Percentiles rank a stretch among this genome's conserved stretches.
phyloP scores from a whole-genome alignment of 2,113 vertebrate genomes.

The Pangasianodon gigas region DNA sequence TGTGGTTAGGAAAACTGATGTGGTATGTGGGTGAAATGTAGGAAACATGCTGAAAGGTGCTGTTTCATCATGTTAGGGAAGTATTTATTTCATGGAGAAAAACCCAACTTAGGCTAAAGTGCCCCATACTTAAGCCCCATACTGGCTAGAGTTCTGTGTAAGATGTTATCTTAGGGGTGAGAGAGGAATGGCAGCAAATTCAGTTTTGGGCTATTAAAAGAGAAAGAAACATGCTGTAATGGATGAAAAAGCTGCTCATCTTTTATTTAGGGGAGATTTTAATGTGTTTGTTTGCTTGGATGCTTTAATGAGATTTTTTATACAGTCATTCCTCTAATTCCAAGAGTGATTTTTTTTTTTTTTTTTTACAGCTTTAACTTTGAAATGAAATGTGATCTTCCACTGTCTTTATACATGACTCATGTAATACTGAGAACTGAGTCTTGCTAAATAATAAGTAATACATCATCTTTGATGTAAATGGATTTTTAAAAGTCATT shows the following conservation, averaged over 20 bases:
- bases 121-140: background rate
- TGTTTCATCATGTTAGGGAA: slow-evolving; percentile 7
- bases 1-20: background rate
- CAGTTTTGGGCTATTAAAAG: slow-evolving; percentile 12
- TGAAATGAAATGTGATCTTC: background rate
- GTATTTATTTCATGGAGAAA: background rate
- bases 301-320: slow-evolving; percentile 1
- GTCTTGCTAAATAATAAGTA: background rate
- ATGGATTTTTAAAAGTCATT: background rate
- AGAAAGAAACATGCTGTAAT: background rate
- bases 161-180: background rate
- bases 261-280: slow-evolving; percentile 25
- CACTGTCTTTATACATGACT: background rate
- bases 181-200: slow-evolving; percentile 26
- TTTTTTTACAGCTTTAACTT: background rate
- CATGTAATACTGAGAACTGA: background rate
- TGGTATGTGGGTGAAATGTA: background rate
- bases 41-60: background rate
- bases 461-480: background rate
- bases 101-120: background rate
- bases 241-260: slow-evolving; percentile 17
- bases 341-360: background rate
- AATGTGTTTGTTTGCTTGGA: slow-evolving; percentile 5
- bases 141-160: slow-evolving; percentile 15
- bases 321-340: background rate